Conservation (phyloP, 2,888 invertebrate species). For the Acrobasis consociella region DNA sequence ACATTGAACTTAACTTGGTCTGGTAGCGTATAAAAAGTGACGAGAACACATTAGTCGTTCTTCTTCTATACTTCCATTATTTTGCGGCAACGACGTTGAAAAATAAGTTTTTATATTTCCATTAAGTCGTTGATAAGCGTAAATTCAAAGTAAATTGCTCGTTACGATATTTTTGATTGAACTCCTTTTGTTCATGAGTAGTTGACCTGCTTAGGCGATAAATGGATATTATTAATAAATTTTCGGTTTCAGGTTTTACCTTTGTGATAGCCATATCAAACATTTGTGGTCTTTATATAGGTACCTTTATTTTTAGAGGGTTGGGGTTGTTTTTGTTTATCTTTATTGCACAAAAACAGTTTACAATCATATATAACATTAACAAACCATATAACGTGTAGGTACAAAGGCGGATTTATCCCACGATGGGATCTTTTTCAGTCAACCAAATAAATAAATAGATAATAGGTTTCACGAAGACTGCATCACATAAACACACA, state of each 20-base stretch:
- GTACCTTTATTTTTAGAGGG: no score
- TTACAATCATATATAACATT: no score
- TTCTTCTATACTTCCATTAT: not conserved
- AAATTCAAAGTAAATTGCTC: constrained; percentile 31
- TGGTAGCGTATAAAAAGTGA: not conserved
- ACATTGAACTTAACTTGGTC: no score
- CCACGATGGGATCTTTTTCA: no score
- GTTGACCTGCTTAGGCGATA: not conserved
- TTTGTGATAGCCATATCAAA: not conserved
- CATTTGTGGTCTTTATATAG: no score
- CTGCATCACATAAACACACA: no score
- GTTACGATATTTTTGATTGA: constrained; percentile 16
- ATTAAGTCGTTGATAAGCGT: constrained; percentile 37
- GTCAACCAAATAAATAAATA: no score
- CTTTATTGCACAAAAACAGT: no score
- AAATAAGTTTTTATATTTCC: constrained; percentile 54
- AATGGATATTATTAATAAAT: not conserved
- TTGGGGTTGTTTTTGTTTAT: no score
- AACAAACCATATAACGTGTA: no score
- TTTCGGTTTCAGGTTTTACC: not conserved
- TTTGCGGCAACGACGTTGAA: constrained; percentile 54
- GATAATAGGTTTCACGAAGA: no score
- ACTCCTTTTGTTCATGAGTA: constrained; percentile 8
- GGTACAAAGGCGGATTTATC: no score
- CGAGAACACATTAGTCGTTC: not conserved